A percentile compares a stretch with the other conserved stretches of the same genome.
Conservation (phyloP, 1,140 invertebrate genomes). For the Muscidifurax raptorellus region DNA sequence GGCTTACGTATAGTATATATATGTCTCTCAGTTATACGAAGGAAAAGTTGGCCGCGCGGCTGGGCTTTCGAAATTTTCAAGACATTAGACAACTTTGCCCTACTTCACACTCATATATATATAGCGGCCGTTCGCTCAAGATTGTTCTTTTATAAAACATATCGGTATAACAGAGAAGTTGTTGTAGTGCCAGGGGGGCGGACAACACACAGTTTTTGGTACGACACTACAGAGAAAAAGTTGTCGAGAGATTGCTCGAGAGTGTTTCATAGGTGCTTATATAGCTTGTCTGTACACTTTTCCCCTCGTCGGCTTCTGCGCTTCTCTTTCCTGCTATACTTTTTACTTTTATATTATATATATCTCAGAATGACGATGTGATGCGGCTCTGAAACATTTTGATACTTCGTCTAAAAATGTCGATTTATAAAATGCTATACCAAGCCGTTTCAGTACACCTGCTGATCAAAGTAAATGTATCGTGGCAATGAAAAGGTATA, state of each 20-base stretch:
- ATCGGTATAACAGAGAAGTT: background rate
- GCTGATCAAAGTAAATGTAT: too few relatives aligned
- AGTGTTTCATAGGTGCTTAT: constrained; percentile 10
- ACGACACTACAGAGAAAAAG: background rate
- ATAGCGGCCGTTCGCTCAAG: background rate
- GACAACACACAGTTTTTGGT: background rate
- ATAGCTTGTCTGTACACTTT: background rate
- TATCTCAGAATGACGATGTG: background rate
- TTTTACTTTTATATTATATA: background rate
- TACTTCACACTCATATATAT: background rate
- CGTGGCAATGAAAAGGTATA: too few relatives aligned
- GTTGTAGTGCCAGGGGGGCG: background rate
- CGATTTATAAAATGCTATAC: too few relatives aligned
- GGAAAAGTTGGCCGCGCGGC: background rate
- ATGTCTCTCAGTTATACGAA: background rate
- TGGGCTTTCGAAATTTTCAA: background rate
- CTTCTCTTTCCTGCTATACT: background rate
- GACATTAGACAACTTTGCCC: background rate
- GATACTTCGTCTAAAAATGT: background rate
- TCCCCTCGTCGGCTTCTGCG: background rate
- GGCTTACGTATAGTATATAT: too few relatives aligned
- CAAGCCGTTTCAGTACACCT: too few relatives aligned
- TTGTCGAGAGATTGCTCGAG: background rate
- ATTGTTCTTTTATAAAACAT: background rate
- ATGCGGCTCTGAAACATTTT: background rate